Conservation (phyloP, 2,888 invertebrate genomes). For the Calephelis perditalis region DNA sequence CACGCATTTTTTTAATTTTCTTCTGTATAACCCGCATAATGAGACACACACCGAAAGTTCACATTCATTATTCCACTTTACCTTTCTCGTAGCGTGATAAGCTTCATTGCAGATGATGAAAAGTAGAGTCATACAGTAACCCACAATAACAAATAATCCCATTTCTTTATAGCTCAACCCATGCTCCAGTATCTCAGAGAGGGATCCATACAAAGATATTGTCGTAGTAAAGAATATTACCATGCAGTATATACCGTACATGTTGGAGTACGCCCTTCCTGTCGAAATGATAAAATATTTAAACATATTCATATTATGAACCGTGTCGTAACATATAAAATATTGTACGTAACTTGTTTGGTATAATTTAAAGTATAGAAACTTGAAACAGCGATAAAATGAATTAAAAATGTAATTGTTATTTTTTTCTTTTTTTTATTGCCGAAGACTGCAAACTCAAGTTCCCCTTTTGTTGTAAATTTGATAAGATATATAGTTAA, state of each 20-base stretch:
- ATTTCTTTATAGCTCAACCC: constrained; percentile 85
- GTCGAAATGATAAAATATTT: constrained; percentile 22
- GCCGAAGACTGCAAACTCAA: no score
- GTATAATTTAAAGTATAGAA: no score
- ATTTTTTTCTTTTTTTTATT: no score
- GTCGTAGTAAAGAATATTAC: constrained; percentile 86
- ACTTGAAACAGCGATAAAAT: no score
- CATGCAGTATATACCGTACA: constrained; percentile 87
- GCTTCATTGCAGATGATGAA: constrained; percentile 87
- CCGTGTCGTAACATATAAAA: neutral
- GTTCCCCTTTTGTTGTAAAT: no score
- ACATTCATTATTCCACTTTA: constrained; percentile 36
- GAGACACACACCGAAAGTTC: neutral
- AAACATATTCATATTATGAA: neutral
- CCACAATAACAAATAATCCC: constrained; percentile 83
- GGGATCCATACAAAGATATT: constrained; percentile 83
- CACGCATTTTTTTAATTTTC: no score
- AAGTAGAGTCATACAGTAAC: constrained; percentile 83
- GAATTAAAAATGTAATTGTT: no score
- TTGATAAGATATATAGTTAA: no score
- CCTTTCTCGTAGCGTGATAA: constrained; percentile 81
- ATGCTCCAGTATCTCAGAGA: constrained; percentile 84
- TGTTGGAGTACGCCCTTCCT: constrained; percentile 85
- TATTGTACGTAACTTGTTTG: no score
- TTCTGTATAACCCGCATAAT: neutral